A percentile compares a stretch with the other conserved stretches of the same genome.
These are phyloP conservation scores for Trochalopteron elliotii DNA, from an alignment of 2,113 vertebrate genomes.

Conservation along the genomic window DNA sequence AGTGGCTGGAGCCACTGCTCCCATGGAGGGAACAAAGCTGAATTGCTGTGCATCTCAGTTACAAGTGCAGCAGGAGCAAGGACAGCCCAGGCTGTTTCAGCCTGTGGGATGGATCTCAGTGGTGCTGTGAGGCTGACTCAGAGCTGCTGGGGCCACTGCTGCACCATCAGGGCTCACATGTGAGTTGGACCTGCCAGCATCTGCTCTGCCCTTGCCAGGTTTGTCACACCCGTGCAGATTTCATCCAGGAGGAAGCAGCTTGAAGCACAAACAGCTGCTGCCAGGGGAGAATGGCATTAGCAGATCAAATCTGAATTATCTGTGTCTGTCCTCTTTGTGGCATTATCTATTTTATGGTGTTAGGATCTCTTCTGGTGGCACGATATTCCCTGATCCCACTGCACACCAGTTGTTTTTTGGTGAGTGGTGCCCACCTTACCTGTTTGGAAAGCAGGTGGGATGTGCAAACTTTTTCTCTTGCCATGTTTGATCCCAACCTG, in stretches of 20 bases:
- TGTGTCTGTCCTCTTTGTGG: accelerated
- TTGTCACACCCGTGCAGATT: not conserved
- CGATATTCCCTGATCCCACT: not conserved
- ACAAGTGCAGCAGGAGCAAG: not conserved
- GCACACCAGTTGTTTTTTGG: not conserved
- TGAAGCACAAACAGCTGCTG: not conserved
- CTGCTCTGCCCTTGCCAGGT: not conserved
- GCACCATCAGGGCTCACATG: not conserved
- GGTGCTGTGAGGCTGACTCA: not conserved
- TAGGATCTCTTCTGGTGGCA: not conserved
- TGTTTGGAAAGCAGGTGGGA: not conserved
- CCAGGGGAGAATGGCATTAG: not conserved
- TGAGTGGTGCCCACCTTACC: not conserved
- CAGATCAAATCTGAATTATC: not conserved
- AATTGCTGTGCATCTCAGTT: not conserved
- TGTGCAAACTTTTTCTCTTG: not conserved
- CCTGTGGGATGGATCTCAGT: not conserved
- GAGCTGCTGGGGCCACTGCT: not conserved
- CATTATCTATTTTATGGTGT: not conserved
- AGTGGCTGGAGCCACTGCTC: not conserved
- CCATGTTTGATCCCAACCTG: not conserved
- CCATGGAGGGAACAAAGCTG: not conserved
- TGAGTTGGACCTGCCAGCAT: not conserved
- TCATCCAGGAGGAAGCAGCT: not conserved
- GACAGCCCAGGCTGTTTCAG: not conserved